These are phyloP conservation scores for Saturnia japonica DNA, from an alignment of 2,888 invertebrate genomes.

Conservation along the genomic window DNA sequence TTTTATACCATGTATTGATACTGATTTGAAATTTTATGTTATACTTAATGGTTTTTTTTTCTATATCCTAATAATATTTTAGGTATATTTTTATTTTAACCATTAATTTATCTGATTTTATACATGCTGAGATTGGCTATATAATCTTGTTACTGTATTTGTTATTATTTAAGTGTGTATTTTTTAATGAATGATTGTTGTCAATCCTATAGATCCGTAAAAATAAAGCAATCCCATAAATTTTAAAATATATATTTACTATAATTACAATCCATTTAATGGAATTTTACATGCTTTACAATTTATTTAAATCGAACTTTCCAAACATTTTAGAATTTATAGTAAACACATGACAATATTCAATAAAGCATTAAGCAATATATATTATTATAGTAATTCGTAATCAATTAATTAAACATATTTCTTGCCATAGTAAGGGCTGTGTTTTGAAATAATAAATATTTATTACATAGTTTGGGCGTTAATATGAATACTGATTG, in stretches of 20 bases:
- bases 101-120: too few relatives aligned
- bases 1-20: too few relatives aligned
- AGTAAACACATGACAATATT: not conserved
- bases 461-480: too few relatives aligned
- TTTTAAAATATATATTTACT: not conserved
- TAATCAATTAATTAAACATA: not conserved
- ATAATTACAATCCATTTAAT: not conserved
- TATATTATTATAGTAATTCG: not conserved
- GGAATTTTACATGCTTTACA: not conserved
- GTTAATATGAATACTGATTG: too few relatives aligned
- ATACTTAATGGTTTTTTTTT: too few relatives aligned
- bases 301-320: not conserved
- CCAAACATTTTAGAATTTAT: not conserved
- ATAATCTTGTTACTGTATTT: too few relatives aligned
- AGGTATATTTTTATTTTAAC: too few relatives aligned
- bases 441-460: not conserved
- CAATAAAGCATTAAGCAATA: not conserved
- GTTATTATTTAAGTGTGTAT: too few relatives aligned
- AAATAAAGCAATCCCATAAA: not conserved
- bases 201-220: not conserved
- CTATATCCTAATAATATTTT: too few relatives aligned
- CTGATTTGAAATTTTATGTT: too few relatives aligned
- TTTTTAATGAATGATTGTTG: too few relatives aligned
- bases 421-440: not conserved
- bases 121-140: too few relatives aligned